phyloP scores from a whole-genome alignment of 2,888 invertebrate genomes.

The Tetragonula carbonaria region DNA sequence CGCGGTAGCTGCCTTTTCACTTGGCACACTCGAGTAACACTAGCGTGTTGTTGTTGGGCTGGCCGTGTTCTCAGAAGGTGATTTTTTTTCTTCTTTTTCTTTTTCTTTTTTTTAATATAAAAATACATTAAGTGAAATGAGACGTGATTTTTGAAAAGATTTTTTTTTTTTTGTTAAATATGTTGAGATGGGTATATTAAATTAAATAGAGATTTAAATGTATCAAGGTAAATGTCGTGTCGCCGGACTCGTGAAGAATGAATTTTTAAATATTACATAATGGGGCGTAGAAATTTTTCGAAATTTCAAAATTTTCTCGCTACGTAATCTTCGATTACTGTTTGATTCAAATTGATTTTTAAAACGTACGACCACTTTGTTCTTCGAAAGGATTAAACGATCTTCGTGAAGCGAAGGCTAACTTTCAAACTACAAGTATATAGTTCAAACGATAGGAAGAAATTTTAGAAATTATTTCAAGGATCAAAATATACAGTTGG shows the following conservation, averaged over 20 bases:
- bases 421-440: not conserved
- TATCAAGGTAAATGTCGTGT: not conserved
- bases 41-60: slow-evolving; percentile 49
- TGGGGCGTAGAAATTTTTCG: not conserved
- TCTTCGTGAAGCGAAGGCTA: not conserved
- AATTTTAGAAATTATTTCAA: not conserved
- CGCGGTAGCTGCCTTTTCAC: slow-evolving; percentile 55
- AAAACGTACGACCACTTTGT: not conserved
- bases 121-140: not conserved
- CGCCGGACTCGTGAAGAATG: no score
- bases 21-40: slow-evolving; percentile 50
- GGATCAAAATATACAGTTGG: not conserved
- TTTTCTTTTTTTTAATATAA: not conserved
- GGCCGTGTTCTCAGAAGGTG: slow-evolving; percentile 4
- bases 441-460: not conserved
- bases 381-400: not conserved
- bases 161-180: not conserved
- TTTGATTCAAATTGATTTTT: not conserved
- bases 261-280: no score
- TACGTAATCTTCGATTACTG: not conserved
- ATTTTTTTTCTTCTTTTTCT: not conserved
- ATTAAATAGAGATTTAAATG: not conserved
- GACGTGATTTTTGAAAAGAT: not conserved
- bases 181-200: no score
- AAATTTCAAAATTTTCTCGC: not conserved